phyloP scores from a whole-genome alignment of 92 coral and sea anemone genomes.

The Palythoa heliodiscus region DNA sequence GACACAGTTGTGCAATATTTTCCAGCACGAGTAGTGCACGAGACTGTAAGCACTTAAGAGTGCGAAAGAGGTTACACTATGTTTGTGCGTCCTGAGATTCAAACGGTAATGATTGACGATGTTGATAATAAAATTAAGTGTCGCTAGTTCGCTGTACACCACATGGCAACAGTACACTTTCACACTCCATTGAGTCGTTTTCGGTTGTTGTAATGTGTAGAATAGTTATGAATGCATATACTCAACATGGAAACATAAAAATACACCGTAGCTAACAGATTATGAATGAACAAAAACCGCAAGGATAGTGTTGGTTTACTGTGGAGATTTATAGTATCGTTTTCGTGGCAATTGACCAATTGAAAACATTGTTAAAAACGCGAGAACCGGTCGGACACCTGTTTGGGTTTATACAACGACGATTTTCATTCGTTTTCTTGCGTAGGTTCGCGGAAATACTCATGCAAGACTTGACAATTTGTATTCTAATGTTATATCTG shows the following conservation, averaged over 20 bases:
- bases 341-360: constrained; percentile 16
- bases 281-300: constrained; percentile 19
- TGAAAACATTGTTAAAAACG: constrained; percentile 7
- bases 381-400: constrained; percentile 66
- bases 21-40: no score
- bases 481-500: not conserved
- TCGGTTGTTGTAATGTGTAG: no score
- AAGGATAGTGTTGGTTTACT: not conserved
- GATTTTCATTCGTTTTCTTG: constrained; percentile 55
- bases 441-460: not conserved
- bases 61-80: no score
- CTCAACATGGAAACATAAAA: not conserved
- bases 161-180: no score
- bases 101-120: no score
- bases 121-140: no score
- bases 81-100: no score
- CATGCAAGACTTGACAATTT: constrained; percentile 2
- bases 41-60: no score
- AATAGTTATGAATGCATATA: not conserved
- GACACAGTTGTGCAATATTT: no score
- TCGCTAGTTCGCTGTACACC: no score
- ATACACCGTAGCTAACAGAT: not conserved
- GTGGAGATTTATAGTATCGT: constrained; percentile 17
- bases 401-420: constrained; percentile 47
- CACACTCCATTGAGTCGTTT: no score